Base-by-base conservation (phyloP, 2,888 invertebrate genomes). In the Petrolisthes cinctipes region DNA sequence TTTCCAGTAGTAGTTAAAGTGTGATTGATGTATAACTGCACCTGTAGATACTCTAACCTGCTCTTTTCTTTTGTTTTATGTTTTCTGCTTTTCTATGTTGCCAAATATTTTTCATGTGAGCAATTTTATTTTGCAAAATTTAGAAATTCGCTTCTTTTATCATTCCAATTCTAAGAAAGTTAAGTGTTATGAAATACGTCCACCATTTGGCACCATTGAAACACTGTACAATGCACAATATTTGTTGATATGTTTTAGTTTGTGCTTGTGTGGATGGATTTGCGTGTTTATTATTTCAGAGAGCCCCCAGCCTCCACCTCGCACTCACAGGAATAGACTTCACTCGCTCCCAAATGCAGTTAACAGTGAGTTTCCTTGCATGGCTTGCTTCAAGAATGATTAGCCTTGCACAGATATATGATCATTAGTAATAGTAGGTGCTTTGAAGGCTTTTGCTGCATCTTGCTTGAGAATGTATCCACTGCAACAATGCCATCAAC, bases 341-440 rank as follows among this genome's bases (percentile, higher is more conserved):
- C 92, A 92, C 91, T 92, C 92, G 86, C 92, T 92, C 90, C 93
- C 92, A 89, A 92, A 92, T 91, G 91, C 92, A 82, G 91, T 91
- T 89, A 93, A 92, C 92, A 92, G 91, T 92, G 92, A 92, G 92
- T 92, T 83, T 87, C 83, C 61, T 80, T 71, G 87, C 87, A 87
- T 87, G 87, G 87, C 87, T 86, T 86, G 75, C 76, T 51, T 75
- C 57, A 53, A 78, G 82, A 17, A 78, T 68, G 54, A 57, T 76
- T 51, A 53, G 20, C 71, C 71, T 2, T 71, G 71, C 71, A 71
- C 71, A n/a, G 61, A 61, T n/a, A n/a, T 3, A 3, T 71, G 14
- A 20, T 71, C 6, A n/a, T 6, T 71, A n/a, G 71, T n/a, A 14
- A 61, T 9, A 61, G 17, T 14, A 61, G 9, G 17, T 61, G 66